Base-by-base conservation (phyloP, 2,113 vertebrate genomes). In the Talpa occidentalis region DNA sequence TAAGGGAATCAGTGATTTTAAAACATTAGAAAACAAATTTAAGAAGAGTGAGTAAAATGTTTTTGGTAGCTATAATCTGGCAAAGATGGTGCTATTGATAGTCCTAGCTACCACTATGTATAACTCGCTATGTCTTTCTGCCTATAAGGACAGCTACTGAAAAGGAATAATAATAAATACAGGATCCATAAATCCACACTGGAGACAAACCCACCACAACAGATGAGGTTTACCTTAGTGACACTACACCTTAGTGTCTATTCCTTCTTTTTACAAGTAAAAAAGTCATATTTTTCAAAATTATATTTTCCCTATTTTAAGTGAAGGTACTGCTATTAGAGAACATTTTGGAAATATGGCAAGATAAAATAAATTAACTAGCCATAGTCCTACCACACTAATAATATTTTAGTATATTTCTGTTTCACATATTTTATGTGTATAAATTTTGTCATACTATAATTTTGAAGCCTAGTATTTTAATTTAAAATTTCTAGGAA, bases 401-500 rank as follows among this genome's bases (percentile, higher is more conserved):
- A 54, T 60, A 56, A 47, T 42, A 81, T 72, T 72, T 95, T 56
- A 90, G 40, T 74, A 7, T 64, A 49, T 64, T 89, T 94, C 52
- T 93, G 44, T 12, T 59, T 81, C 3, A 35, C 22, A 12, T 60
- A 28, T 72, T 89, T 28, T 35, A 1, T 37, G 24, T 54, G 26
- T 32, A 14, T 49, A 49, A 77, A 74, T 83, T 82, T 82, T 79
- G 44, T 77, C 44, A 56, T 8, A 69, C 44, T 70, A 11, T 83
- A 79, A 76, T 93, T 95, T 89, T 91, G 49, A 91, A 95, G 44
- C 15, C 69, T 93, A 76, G 32, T 86, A 91, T 95, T 81, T 60
- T 26, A 93, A 91, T 79, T 60, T 82, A 66, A 11, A 40, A 83
- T 91, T 92, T 94, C 37, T 76, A 56, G 52, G 26, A 72, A 84